Percentiles rank a stretch among this genome's conserved stretches.
phyloP scores from a whole-genome alignment of 2,888 invertebrate species.

The Sinopyrophorus schimmeli region DNA sequence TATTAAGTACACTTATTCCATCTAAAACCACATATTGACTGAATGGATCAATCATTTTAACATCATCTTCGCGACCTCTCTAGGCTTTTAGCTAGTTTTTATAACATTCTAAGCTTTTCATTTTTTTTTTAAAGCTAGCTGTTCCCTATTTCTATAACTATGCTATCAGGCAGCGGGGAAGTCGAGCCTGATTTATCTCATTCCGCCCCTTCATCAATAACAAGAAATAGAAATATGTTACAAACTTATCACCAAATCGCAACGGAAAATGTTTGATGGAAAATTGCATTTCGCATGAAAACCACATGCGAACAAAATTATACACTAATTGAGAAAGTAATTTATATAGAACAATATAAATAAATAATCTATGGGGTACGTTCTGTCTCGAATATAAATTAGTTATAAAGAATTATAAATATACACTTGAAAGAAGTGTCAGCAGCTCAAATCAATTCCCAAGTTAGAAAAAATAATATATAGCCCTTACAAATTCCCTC shows the following conservation, averaged over 20 bases:
- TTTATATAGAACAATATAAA: no score
- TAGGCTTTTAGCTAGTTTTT: conserved; percentile 22
- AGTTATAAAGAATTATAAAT: neutral
- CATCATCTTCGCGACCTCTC: conserved; percentile 13
- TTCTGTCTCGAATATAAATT: neutral
- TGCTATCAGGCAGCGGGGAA: conserved; percentile 22
- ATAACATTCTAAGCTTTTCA: conserved; percentile 13
- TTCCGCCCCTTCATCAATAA: conserved; percentile 27
- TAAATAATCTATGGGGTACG: no score
- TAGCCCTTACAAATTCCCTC: conserved; percentile 24
- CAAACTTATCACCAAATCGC: conserved; percentile 24
- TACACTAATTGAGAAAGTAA: no score
- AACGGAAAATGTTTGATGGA: conserved; percentile 24
- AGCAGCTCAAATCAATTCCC: conserved; percentile 11
- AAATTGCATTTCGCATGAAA: conserved; percentile 24
- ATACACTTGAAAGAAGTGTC: conserved; percentile 4
- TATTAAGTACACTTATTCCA: conserved; percentile 8
- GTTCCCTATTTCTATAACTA: conserved; percentile 24
- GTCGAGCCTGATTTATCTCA: conserved; percentile 28
- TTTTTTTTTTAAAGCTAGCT: conserved; percentile 24
- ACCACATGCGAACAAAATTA: conserved; percentile 9
- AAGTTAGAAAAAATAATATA: conserved; percentile 17
- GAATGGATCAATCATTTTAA: conserved; percentile 15
- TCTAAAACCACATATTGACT: conserved; percentile 9
- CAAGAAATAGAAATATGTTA: conserved; percentile 28